Evolutionary conservation across 53 echinoderm and acorn worm genomes (phyloP), one percentile per base, ranked within the genome.

Genomic region (Henricia sp.): DNA sequence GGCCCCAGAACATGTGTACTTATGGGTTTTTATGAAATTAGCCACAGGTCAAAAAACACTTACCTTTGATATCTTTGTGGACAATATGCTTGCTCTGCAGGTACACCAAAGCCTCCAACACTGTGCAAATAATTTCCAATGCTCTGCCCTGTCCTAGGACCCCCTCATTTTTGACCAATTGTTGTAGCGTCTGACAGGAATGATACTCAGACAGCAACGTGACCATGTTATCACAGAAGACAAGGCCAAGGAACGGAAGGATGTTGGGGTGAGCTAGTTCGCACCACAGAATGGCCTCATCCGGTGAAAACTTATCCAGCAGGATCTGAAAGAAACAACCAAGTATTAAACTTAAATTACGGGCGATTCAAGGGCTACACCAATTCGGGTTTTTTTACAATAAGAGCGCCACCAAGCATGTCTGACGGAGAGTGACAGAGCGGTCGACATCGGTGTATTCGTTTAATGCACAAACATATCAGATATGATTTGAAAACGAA

Each of bases 61-160:
- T 71, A 88, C 88, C 71, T 62, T 88, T 88, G 19, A 88, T 34
- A 19, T 88, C 88, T 52, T 59, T 88, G 70, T 88, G 88, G 56
- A 88, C 60, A 19, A 88, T 70, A 6, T 59, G 33, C 27, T 25
- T 30, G 2, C 50, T 41, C 26, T 59, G 71, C 2, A 88, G 50
- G 30, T 43, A 82, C 32, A 14, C 20, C 3, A 88, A 26, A 6
- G 68, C 70, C 6, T 26, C 20, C 1, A 88, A 30, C n/a, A 88
- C 33, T 21, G 70, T 82, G 24, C 50, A n/a, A 19, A 82, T 57
- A 36, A 68, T 2, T 6, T 11, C 8, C 56, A 84, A 29, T n/a
- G 72, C 32, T 16, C 60, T 33, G 28, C 40, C 68, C 13, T 50
- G 69, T 4, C 72, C 71, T 5, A 51, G 33, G 29, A 60, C 56